phyloP scores from a whole-genome alignment of 1,140 invertebrate species.

The Heliconius hermathena region DNA sequence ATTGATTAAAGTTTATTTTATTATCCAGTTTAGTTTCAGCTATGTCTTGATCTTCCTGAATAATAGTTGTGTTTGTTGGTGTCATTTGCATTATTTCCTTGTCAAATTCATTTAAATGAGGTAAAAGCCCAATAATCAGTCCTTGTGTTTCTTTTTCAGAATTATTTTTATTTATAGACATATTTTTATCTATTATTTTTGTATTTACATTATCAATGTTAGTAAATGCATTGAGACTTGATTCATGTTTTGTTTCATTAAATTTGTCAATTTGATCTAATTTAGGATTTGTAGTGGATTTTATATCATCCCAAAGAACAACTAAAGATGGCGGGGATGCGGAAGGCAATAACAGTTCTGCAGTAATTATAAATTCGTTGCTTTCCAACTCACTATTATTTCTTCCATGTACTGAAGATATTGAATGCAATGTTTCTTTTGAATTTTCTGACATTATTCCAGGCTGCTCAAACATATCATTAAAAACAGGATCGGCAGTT shows the following conservation, averaged over 20 bases:
- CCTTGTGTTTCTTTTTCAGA: not conserved
- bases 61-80: not conserved
- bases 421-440: not conserved
- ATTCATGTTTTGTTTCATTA: not conserved
- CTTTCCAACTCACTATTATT: not conserved
- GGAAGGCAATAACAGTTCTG: not conserved
- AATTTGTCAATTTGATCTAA: not conserved
- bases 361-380: not conserved
- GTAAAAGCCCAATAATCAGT: not conserved
- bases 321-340: not conserved
- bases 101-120: not conserved
- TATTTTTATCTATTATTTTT: not conserved
- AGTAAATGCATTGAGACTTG: not conserved
- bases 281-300: not conserved
- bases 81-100: not conserved
- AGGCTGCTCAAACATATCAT: not conserved
- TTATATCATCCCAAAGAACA: not conserved
- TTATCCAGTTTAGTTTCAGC: constrained; percentile 26
- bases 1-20: not conserved
- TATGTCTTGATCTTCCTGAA: constrained; percentile 18
- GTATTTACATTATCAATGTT: not conserved
- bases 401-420: not conserved
- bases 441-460: not conserved
- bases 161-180: not conserved
- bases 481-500: constrained; percentile 41